These are phyloP conservation scores for Cyprinodon diabolis DNA, from an alignment of 2,797 vertebrate species.

Conservation along the genomic window DNA sequence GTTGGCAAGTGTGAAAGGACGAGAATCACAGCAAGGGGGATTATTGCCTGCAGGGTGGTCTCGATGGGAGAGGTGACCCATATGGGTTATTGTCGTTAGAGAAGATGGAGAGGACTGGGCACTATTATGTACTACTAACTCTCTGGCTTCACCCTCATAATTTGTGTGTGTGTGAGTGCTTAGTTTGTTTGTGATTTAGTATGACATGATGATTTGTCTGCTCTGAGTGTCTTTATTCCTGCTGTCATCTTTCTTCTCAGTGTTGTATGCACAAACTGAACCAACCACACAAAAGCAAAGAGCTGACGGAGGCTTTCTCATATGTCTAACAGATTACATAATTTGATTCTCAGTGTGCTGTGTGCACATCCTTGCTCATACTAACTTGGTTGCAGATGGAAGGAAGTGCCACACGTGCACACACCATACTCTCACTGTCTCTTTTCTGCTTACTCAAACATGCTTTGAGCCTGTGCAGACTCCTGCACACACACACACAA, in stretches of 20 bases:
- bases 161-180: conserved; percentile 4
- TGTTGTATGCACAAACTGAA: conserved; percentile 53
- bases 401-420: conserved; percentile 52
- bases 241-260: conserved; percentile 48
- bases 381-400: conserved; percentile 59
- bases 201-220: conserved; percentile 21
- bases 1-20: conserved; percentile 53
- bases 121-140: conserved; percentile 17
- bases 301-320: conserved; percentile 74
- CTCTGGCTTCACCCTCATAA: not conserved
- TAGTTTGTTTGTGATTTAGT: conserved; percentile 31
- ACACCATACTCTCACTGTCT: conserved; percentile 65
- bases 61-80: conserved; percentile 65
- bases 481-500: conserved; percentile 28
- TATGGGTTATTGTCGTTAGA: conserved; percentile 50
- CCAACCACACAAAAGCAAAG: conserved; percentile 70
- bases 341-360: conserved; percentile 60
- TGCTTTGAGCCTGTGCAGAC: conserved; percentile 64
- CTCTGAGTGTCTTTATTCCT: conserved; percentile 29
- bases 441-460: conserved; percentile 59
- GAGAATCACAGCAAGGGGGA: conserved; percentile 59
- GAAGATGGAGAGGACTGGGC: conserved; percentile 33
- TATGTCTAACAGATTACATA: conserved; percentile 75
- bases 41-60: conserved; percentile 56
- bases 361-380: conserved; percentile 49